Evolutionary conservation across 1,140 invertebrate species (phyloP), one percentile per base, ranked within the genome.

Genomic region (Ceratina japonica): DNA sequence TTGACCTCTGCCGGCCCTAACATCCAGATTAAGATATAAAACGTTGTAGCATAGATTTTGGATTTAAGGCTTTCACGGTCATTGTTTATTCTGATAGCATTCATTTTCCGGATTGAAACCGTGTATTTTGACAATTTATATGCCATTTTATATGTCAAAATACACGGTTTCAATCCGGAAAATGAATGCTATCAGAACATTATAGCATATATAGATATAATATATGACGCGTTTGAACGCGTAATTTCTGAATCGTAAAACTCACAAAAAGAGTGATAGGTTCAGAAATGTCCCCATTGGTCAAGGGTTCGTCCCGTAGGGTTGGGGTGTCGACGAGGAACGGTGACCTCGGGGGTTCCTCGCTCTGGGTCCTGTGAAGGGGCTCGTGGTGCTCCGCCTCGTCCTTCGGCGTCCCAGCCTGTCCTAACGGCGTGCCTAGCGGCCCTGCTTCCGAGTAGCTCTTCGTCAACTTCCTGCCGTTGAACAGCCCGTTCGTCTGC

Each of bases 401-500:
- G 7, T 89, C 88, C 44, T 88, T 91, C 0, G 62, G 22, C 12
- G 82, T 59, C 0, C 75, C 72, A 44, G 71, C 54, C 24, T 87
- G 87, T 5, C 83, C 89, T 22, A 92, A 78, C 13, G 92, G 90
- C 56, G 88, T 90, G 0, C 92, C 91, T 76, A 94, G 92, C 90
- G 93, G 92, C 89, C 95, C 95, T 27, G 96, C 96, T 92, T 97
- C 96, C 1, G 96, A 97, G 84, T 96, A 96, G 82, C 96, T 97
- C 91, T 97, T 97, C 18, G 95, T 96, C 64, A 97, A 91, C 91
- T 96, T 96, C 79, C 96, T 92, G 20, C 94, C 94, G 73, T 94
- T 94, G 31, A 95, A 92, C 24, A 95, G 92, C 1, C 97, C 96
- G 91, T 97, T 97, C 1, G 97, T 97, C 91, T 97, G 97, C 10